These are phyloP conservation scores for Psephotus haematonotus DNA, from an alignment of 2,113 vertebrate genomes.

Conservation along the genomic window DNA sequence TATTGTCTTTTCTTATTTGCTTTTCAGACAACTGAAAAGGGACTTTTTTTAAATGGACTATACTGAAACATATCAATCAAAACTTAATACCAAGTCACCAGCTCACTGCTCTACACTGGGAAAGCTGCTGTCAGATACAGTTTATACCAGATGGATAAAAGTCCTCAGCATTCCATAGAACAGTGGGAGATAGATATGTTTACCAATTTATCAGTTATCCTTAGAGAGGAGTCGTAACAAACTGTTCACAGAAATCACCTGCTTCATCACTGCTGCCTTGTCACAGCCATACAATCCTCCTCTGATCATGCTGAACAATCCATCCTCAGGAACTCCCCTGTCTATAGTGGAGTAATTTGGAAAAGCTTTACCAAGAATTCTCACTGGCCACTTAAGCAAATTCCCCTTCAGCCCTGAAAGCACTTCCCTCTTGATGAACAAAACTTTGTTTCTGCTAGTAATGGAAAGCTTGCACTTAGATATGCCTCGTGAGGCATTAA, in stretches of 20 bases:
- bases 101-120: not conserved
- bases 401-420: not conserved
- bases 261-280: not conserved
- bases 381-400: not conserved
- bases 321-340: not conserved
- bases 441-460: not conserved
- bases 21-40: not conserved
- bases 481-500: not conserved
- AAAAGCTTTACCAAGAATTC: not conserved
- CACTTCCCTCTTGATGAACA: not conserved
- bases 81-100: not conserved
- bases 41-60: not conserved
- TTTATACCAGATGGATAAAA: not conserved
- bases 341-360: not conserved
- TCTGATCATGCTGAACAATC: not conserved
- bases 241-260: not conserved
- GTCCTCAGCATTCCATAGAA: not conserved
- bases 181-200: not conserved
- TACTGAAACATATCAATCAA: not conserved
- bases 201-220: not conserved
- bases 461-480: not conserved
- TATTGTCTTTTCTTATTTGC: not conserved
- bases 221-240: not conserved
- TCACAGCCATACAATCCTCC: not conserved
- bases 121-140: not conserved